Evolutionary conservation across 2,113 vertebrate genomes (phyloP).

Genomic region (Delphinus delphis): DNA sequence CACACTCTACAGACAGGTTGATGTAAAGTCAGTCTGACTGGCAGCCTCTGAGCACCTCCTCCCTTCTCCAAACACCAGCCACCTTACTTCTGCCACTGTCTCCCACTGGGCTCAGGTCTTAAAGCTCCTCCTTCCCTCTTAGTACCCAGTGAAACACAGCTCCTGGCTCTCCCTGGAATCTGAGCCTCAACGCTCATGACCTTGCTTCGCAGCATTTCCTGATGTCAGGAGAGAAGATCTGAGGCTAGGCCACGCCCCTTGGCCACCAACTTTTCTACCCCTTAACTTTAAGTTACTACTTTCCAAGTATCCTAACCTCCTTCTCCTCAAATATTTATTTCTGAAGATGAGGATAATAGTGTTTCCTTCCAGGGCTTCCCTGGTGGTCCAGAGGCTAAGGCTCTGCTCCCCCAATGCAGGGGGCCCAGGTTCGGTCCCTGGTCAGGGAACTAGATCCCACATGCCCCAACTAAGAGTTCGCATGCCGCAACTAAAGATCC

Average conservation of each 20-base stretch:
- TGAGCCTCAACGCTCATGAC: not conserved
- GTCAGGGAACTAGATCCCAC: too few relatives aligned
- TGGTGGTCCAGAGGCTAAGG: too few relatives aligned
- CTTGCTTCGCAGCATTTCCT: not conserved
- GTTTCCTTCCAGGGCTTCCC: not conserved
- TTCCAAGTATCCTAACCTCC: not conserved
- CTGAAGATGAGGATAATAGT: not conserved
- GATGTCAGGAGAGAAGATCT: not conserved
- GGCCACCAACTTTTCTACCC: not conserved
- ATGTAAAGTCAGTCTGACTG: not conserved
- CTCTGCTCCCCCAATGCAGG: rapidly evolving
- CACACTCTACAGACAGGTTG: not conserved
- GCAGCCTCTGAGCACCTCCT: not conserved
- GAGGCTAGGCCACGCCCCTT: not conserved
- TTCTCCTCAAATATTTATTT: not conserved
- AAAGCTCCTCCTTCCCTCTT: not conserved
- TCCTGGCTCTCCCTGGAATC: not conserved
- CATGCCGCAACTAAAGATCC: too few relatives aligned
- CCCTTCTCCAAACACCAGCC: not conserved
- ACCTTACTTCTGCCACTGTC: not conserved
- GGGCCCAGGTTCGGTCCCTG: too few relatives aligned
- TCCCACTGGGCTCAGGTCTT: not conserved
- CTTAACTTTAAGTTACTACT: not conserved
- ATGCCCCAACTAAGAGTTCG: too few relatives aligned
- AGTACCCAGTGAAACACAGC: not conserved